Evolutionary conservation across 2,797 vertebrate genomes (phyloP).

Genomic region (Rallus crepitans): DNA sequence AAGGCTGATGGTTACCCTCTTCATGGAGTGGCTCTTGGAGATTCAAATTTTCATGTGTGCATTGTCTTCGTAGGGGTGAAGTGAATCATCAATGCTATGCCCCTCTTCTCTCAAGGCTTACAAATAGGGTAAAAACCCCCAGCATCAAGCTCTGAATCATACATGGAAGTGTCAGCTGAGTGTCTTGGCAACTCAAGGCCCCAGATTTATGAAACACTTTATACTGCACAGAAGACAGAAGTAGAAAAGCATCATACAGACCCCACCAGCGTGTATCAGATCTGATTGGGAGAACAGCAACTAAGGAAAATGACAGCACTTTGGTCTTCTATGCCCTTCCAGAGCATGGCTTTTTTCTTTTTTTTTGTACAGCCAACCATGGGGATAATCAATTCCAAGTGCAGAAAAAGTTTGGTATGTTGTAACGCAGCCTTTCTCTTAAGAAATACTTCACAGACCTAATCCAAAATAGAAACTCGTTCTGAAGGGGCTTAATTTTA

Average conservation of each 20-base stretch:
- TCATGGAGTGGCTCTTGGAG: background rate
- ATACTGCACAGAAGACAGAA: background rate
- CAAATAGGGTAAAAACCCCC: background rate
- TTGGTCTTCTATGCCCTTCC: background rate
- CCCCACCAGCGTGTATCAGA: background rate
- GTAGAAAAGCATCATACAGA: background rate
- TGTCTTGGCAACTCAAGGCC: background rate
- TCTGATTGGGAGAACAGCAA: background rate
- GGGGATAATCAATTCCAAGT: background rate
- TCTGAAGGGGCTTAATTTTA: conserved; percentile 21
- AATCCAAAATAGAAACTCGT: conserved; percentile 24
- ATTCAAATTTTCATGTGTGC: conserved; percentile 27
- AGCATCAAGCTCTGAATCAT: background rate
- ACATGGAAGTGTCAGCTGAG: background rate
- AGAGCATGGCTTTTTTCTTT: background rate
- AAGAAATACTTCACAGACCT: conserved; percentile 19
- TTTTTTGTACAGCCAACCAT: background rate
- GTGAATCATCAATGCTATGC: background rate
- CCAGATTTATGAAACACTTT: background rate
- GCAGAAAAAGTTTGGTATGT: background rate
- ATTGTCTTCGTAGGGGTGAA: background rate
- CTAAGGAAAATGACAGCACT: background rate
- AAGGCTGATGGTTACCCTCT: background rate
- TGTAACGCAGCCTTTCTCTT: conserved; percentile 30
- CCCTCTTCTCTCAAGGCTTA: background rate